Base-by-base conservation (phyloP, 2,797 vertebrate species). In the Urosaurus nigricauda region DNA sequence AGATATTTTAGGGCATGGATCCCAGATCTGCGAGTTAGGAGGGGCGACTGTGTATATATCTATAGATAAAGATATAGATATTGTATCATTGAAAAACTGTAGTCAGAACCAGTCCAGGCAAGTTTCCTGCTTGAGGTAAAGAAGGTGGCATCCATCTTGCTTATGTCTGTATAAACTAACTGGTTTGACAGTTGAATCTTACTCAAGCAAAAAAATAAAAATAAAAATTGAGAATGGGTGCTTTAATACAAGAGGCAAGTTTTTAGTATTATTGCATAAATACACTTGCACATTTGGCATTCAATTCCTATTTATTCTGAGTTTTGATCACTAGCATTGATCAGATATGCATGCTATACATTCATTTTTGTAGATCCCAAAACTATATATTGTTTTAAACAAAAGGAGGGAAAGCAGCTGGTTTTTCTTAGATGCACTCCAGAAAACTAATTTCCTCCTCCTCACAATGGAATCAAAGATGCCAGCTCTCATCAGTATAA, bases 391-490 rank as follows among this genome's bases (percentile, higher is more conserved):
- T 73, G 11, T 37, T 75, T 78, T 68, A 43, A 78, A 19, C 26
- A 40, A 53, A 40, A n/a, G 0, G 24, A 21, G 53, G 13, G n/a
- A 40, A 40, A 43, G n/a, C 14, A 58, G 37, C 68, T 83, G 58
- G 53, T 2, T 56, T 12, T 88, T 77, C 17, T 51, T 87, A 79
- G 2, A 9, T 37, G 65, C 26, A 5, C 17, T 73, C 17, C 58
- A 79, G 24, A 74, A 60, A 87, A 77, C 21, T 78, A 83, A 37
- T 88, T 94, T 92, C 26, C 24, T 84, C 26, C 19, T 26, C 12
- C 88, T 92, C 86, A 60, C 53, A 85, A 89, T 37, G 63, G 3
- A 86, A 90, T 60, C 43, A 81, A 53, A 37, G 29, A 29, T 88
- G 35, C 19, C n/a, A 84, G 1, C 1, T 56, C 26, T 71, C 19